A percentile compares a stretch with the other conserved stretches of the same genome.
Evolutionary conservation across 2,888 invertebrate genomes (phyloP).

Genomic region (Busseola fusca): DNA sequence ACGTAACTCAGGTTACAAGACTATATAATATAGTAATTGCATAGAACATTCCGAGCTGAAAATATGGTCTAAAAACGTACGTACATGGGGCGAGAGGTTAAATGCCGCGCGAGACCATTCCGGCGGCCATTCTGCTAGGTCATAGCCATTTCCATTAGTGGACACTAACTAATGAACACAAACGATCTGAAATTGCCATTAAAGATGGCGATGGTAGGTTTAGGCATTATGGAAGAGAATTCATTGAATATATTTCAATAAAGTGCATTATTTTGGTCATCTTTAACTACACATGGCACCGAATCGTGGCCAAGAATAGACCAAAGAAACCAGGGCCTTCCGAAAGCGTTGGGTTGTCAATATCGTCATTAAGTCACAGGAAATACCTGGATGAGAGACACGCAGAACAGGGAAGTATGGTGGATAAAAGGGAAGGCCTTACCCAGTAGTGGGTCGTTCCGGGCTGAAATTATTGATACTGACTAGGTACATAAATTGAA

Average conservation of each 20-base stretch:
- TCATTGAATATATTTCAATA: conserved; percentile 32
- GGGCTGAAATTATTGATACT: too few species aligned
- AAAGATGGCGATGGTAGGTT: conserved; percentile 63
- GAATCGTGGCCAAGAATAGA: too few species aligned
- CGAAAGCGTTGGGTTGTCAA: too few species aligned
- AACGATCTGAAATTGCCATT: conserved; percentile 75
- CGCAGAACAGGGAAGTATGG: too few species aligned
- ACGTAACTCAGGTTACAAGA: conserved; percentile 37
- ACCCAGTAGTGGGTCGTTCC: too few species aligned
- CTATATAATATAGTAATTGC: conserved; percentile 52
- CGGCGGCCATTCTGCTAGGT: conserved; percentile 74
- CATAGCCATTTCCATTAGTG: conserved; percentile 81
- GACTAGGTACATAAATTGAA: not conserved
- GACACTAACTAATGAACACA: conserved; percentile 84
- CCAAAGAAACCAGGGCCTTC: too few species aligned
- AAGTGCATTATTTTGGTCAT: not conserved
- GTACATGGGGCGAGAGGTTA: conserved; percentile 70
- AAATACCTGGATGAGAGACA: too few species aligned
- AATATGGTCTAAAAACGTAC: conserved; percentile 56
- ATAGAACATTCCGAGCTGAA: conserved; percentile 43
- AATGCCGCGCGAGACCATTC: conserved; percentile 75
- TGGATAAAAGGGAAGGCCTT: too few species aligned
- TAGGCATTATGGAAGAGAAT: conserved; percentile 28
- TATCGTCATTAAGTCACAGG: too few species aligned
- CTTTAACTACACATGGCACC: not conserved